Evolutionary conservation across 2,113 vertebrate species (phyloP), one percentile per base, ranked within the genome.

Genomic region (Dromiciops gliroides): DNA sequence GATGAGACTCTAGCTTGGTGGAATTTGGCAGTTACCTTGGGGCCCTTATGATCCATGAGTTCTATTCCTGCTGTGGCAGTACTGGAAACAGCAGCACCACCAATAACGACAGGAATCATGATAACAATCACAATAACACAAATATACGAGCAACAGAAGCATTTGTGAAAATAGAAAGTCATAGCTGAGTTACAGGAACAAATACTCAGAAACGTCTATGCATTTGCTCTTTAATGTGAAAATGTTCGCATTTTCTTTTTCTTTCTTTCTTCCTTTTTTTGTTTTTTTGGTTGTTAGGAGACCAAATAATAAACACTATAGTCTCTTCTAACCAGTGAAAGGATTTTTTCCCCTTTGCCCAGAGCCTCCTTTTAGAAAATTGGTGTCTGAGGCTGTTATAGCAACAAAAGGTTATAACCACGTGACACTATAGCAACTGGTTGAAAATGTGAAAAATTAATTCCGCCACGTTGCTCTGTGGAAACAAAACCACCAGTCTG

Each of bases 281-380:
- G n/a, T n/a, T 94, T 83, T 93, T 93, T 91, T 91, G 97, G 52
- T 90, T 89, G 23, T 93, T 26, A 10, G 60, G 50, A 51, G 95
- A 92, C 94, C 26, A 50, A 89, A 93, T 67, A 51, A 4, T 50
- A 49, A 83, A 67, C 5, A 9, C 8, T 48, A 0, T 0, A 1
- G 53, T 92, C 50, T 89, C 24, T 89, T 19, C 88, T 9, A 75
- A n/a, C 44, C 56, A 22, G 10, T 56, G 16, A 26, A 83, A 83
- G n/a, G 67, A 83, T 83, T 83, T 83, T n/a, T 44, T 8, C 67
- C 67, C 67, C n/a, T 44, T 93, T 56, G 50, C 75, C 75, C 75
- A 51, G 60, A 88, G 28, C n/a, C 56, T 93, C 90, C 47, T 89
- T 25, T 93, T 49, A 44, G 26, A 51, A 16, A 11, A 0, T 94